phyloP scores from a whole-genome alignment of 2,888 invertebrate species.

The Monoplex corrugatus region DNA sequence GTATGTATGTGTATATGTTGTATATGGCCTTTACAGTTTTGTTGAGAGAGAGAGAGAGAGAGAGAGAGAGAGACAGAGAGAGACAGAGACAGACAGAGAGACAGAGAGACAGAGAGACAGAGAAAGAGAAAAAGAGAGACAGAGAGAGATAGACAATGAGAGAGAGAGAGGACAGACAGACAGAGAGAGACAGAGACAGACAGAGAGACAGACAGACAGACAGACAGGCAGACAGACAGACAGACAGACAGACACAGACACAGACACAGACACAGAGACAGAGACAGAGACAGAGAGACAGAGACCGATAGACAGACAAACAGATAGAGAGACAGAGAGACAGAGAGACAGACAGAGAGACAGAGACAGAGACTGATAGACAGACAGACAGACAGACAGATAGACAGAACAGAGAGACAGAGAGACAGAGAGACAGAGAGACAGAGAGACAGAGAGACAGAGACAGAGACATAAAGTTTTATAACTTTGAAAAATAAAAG shows the following conservation, averaged over 20 bases:
- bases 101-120: neutral
- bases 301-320: neutral
- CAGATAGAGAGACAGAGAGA: neutral
- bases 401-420: neutral
- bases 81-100: neutral
- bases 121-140: too few relatives aligned
- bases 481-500: too few relatives aligned
- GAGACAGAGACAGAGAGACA: neutral
- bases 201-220: constrained; percentile 7
- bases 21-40: neutral
- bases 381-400: constrained; percentile 7
- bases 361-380: neutral
- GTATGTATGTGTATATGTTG: neutral
- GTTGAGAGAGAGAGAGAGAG: neutral
- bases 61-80: constrained; percentile 3
- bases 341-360: constrained; percentile 1
- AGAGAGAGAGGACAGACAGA: neutral
- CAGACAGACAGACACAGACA: neutral
- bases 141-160: neutral
- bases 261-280: neutral
- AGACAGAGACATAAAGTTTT: too few relatives aligned
- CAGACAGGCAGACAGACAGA: too few relatives aligned
- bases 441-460: neutral
- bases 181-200: neutral
- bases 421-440: neutral